Conservation (phyloP, 2,888 invertebrate genomes). For the Gasteruption jaculator region DNA sequence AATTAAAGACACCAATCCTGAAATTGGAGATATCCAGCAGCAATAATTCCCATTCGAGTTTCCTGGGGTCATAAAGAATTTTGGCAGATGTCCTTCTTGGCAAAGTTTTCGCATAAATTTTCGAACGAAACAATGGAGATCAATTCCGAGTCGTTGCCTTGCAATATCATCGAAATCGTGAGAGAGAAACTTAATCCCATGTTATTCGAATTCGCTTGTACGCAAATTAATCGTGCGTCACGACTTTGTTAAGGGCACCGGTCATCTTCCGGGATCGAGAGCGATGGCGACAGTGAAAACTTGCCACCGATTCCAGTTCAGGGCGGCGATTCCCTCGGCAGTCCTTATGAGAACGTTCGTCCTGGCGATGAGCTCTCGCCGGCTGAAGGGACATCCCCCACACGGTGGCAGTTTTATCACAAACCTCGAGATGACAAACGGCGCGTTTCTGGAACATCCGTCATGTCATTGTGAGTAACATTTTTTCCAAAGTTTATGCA, state of each 20-base stretch:
- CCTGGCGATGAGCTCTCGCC: constrained; percentile 56
- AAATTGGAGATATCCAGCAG: too few species aligned
- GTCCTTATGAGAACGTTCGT: constrained; percentile 63
- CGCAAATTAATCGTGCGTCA: constrained; percentile 1
- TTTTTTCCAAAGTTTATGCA: too few species aligned
- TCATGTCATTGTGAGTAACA: constrained; percentile 57
- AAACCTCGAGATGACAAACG: constrained; percentile 56
- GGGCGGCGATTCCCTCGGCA: constrained; percentile 58
- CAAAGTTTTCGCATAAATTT: too few species aligned
- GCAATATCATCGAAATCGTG: too few species aligned
- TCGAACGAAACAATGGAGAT: too few species aligned
- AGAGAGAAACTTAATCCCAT: too few species aligned
- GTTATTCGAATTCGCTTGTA: background rate
- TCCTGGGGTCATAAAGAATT: too few species aligned
- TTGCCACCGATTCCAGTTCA: constrained; percentile 66
- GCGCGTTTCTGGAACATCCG: constrained; percentile 58
- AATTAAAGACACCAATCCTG: too few species aligned
- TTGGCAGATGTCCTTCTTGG: too few species aligned
- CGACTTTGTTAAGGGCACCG: constrained; percentile 41
- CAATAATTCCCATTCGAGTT: too few species aligned
- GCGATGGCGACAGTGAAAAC: constrained; percentile 58
- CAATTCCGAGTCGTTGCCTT: too few species aligned
- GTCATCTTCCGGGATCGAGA: constrained; percentile 52
- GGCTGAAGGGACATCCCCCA: constrained; percentile 55
- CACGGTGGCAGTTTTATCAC: constrained; percentile 56